A percentile compares a stretch with the other conserved stretches of the same genome.
Conservation (phyloP, 2,888 invertebrate species). For the Sarcophaga subvicina region DNA sequence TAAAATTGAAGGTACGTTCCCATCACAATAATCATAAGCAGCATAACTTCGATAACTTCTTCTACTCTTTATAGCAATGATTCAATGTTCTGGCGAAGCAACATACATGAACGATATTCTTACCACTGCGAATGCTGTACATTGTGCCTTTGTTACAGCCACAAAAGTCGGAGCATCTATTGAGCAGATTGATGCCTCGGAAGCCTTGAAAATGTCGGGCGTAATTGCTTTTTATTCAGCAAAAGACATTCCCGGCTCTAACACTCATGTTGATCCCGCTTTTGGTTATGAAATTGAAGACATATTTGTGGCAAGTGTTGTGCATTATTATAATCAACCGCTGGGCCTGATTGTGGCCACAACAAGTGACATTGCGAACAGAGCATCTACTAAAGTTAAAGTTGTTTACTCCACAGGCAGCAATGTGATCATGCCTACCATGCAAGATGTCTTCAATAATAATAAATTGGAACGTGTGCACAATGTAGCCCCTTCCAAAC, state of each 20-base stretch:
- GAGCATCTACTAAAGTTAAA: constrained; percentile 83
- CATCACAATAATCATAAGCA: not conserved
- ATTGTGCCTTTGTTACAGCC: constrained; percentile 84
- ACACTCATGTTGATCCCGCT: constrained; percentile 81
- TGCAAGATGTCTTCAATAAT: constrained; percentile 64
- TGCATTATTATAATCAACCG: constrained; percentile 87
- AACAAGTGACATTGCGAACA: constrained; percentile 83
- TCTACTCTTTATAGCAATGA: constrained; percentile 82
- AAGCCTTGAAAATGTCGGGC: constrained; percentile 85
- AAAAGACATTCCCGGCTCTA: constrained; percentile 87
- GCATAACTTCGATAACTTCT: not conserved
- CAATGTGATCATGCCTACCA: constrained; percentile 66
- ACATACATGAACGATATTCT: constrained; percentile 89
- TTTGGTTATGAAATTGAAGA: constrained; percentile 81
- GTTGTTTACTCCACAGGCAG: constrained; percentile 81
- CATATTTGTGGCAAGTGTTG: constrained; percentile 74
- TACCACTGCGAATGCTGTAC: constrained; percentile 84
- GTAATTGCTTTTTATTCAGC: constrained; percentile 85
- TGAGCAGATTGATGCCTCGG: constrained; percentile 83
- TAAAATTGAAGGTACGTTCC: constrained; percentile 85
- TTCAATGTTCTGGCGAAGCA: constrained; percentile 88
- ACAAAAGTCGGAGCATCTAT: constrained; percentile 84
- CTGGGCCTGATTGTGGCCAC: constrained; percentile 88
- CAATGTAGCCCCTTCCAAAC: constrained; percentile 49
- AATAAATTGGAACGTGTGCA: constrained; percentile 65